Conservation (phyloP, 2,113 vertebrate genomes). For the Blennius ocellaris region DNA sequence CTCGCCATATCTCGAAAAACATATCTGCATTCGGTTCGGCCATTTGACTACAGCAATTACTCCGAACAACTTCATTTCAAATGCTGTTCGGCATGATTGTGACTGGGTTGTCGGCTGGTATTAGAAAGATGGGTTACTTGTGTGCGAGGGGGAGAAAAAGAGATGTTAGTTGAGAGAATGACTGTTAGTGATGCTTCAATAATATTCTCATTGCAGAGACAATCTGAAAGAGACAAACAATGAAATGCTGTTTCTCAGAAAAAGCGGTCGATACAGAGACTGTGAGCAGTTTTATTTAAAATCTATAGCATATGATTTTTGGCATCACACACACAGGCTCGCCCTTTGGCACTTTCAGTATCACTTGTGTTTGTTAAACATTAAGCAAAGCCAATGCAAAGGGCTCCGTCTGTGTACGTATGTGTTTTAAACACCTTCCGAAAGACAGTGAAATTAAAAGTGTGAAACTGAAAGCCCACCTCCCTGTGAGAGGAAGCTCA, state of each 20-base stretch:
- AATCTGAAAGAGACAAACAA: conserved; percentile 50
- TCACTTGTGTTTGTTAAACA: conserved; percentile 12
- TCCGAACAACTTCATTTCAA: conserved; percentile 67
- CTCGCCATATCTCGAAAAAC: conserved; percentile 54
- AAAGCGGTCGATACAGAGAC: conserved; percentile 34
- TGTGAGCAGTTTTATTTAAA: conserved; percentile 35
- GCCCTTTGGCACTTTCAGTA: neutral
- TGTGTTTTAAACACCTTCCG: neutral
- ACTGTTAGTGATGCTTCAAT: conserved; percentile 51
- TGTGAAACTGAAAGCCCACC: neutral
- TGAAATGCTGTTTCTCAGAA: conserved; percentile 50
- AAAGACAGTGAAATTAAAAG: neutral
- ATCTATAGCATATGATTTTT: conserved; percentile 34
- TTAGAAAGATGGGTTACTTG: conserved; percentile 62
- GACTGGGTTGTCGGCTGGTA: conserved; percentile 59
- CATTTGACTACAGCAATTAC: conserved; percentile 64
- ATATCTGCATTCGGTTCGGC: conserved; percentile 56
- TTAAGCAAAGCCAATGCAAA: neutral
- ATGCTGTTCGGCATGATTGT: conserved; percentile 52
- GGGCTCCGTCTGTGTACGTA: neutral
- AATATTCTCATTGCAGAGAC: conserved; percentile 59
- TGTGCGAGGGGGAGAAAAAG: conserved; percentile 1
- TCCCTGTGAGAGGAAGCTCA: neutral
- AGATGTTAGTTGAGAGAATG: neutral
- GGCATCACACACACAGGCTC: conserved; percentile 19